Conservation (phyloP, 2,888 invertebrate genomes). For the Lacanobia wlatinum region DNA sequence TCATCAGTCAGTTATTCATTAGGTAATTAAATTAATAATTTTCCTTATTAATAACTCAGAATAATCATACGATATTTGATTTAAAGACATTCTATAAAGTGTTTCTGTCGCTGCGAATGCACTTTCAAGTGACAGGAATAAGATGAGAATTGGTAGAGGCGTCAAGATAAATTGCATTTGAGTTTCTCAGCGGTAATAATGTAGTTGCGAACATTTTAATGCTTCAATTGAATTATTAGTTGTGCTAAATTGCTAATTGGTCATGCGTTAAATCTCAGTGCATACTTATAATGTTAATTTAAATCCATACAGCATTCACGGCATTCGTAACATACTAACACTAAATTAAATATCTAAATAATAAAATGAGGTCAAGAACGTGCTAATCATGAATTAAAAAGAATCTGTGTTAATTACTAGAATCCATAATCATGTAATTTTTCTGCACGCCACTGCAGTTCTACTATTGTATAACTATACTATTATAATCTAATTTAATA, state of each 20-base stretch:
- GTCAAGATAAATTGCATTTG: background rate
- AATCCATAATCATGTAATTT: slow-evolving; percentile 4
- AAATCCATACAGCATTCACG: background rate
- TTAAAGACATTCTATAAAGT: background rate
- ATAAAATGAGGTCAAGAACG: background rate
- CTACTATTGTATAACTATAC: slow-evolving; percentile 44
- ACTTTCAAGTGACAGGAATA: background rate
- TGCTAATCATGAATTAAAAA: background rate
- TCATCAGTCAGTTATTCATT: background rate
- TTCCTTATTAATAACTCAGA: too few relatives aligned
- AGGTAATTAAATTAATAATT: background rate
- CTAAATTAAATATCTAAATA: background rate
- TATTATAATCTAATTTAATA: slow-evolving; percentile 59
- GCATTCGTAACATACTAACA: slow-evolving; percentile 4
- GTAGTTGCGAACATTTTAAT: background rate
- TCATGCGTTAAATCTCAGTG: background rate
- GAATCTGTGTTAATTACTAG: slow-evolving; percentile 22
- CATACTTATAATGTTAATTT: background rate
- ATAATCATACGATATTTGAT: background rate
- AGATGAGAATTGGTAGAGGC: background rate
- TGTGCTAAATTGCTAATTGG: background rate
- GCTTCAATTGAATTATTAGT: background rate
- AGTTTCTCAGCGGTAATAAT: background rate
- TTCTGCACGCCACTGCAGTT: slow-evolving; percentile 44
- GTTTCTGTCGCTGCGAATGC: background rate